Conservation (phyloP, 2,113 vertebrate species). For the Planiliza haematocheilus region DNA sequence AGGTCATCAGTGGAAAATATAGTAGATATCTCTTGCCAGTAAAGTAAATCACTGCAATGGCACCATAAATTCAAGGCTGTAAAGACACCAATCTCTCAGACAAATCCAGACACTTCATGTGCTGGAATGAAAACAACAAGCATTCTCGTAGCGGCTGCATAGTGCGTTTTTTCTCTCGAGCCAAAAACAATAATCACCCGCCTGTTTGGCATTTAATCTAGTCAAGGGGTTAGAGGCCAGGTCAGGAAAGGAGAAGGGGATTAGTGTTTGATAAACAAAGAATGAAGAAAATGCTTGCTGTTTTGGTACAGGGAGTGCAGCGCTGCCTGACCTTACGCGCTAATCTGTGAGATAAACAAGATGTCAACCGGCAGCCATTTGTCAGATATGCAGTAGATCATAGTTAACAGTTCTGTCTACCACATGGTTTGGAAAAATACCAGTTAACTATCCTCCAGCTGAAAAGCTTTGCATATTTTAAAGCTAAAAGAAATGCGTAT, state of each 20-base stretch:
- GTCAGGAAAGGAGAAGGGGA: background rate
- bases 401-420: too few relatives aligned
- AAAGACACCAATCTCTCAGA: background rate
- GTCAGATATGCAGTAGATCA: too few relatives aligned
- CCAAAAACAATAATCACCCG: background rate
- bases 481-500: too few relatives aligned
- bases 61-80: background rate
- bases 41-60: background rate
- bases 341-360: constrained; percentile 15
- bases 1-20: background rate
- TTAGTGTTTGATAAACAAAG: constrained; percentile 9
- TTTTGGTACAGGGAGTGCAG: background rate
- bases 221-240: too few relatives aligned
- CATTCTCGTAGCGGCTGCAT: background rate
- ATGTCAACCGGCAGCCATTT: background rate
- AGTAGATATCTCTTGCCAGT: background rate
- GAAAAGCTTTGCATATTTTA: background rate
- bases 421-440: background rate
- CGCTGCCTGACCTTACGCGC: background rate
- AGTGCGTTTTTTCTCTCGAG: too few relatives aligned
- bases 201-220: constrained; percentile 1
- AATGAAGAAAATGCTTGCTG: background rate
- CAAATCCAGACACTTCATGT: background rate
- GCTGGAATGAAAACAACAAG: background rate
- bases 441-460: background rate